Evolutionary conservation across 2,888 invertebrate species (phyloP), one percentile per base, ranked within the genome.

Genomic region (Amphipoea lucens): DNA sequence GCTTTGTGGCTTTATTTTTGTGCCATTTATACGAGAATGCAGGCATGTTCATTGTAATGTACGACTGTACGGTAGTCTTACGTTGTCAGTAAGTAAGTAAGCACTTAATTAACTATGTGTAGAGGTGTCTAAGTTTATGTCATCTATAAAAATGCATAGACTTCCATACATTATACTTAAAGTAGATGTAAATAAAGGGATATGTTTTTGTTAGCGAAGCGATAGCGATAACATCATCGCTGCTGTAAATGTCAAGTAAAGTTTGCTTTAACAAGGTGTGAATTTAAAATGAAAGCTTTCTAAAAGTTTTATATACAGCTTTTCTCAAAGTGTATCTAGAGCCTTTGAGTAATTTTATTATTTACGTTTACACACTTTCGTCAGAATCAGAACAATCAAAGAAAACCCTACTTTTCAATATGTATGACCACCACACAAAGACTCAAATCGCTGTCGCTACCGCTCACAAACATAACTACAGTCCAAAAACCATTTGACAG

Each of bases 21-120:
- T 79, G 75, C 76, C 76, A 87, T 84, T 75, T 82, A 85, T 74
- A 69, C 63, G 51, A 78, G 88, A 88, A 86, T 88, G 78, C 78
- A 73, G 76, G 48, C 74, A 78, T 70, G 74, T 82, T 75, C 51
- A 76, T 76, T 79, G 63, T 79, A 42, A 69, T 86, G 66, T 42
- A 77, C 45, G 57, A 45, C 36, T 69, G 36, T 66, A 23, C 57
- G 51, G 88, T 74, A 86, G 79, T 66, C 63, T 62, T 57, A 63
- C 11, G 66, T 72, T 45, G 77, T 71, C 79, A 76, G 57, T 86
- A 36, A 78, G 74, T 86, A 86, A 76, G 63, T 76, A 67, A 78
- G 23, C n/a, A 60, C 62, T 81, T 74, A 80, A 87, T 83, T 87
- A 80, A 36, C 17, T 72, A 76, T 78, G 57, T 62, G 29, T 14